These are phyloP conservation scores for Nettapus auritus DNA, from an alignment of 2,113 vertebrate species.

Conservation along the genomic window DNA sequence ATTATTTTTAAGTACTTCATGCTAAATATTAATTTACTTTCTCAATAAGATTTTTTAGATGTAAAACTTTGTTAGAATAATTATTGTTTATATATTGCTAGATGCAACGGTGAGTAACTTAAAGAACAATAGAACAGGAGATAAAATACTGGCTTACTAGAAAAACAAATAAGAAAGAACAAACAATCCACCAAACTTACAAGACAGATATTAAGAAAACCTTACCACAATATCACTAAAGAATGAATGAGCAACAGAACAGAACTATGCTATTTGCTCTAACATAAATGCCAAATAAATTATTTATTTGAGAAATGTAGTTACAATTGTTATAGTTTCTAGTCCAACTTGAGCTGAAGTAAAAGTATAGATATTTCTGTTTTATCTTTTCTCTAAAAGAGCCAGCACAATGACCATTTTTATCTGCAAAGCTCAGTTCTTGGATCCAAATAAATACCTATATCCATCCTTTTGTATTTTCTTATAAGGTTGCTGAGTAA, in stretches of 20 bases:
- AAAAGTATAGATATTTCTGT: neutral
- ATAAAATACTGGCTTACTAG: neutral
- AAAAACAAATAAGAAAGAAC: neutral
- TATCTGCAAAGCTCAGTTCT: neutral
- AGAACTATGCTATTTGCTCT: neutral
- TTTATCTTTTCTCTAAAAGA: neutral
- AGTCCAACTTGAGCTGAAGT: neutral
- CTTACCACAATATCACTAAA: neutral
- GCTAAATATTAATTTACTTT: neutral
- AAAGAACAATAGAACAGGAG: neutral
- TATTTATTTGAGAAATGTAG: neutral
- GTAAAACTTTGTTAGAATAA: neutral
- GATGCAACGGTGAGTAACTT: neutral
- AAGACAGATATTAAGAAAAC: neutral
- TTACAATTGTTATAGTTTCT: neutral
- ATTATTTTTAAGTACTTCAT: neutral
- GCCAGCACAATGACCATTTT: neutral
- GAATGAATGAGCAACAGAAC: neutral
- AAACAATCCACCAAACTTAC: neutral
- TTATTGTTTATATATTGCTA: neutral
- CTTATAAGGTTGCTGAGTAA: neutral
- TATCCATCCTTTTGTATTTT: neutral
- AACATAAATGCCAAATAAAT: neutral
- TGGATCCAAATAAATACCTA: neutral
- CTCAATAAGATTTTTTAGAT: neutral